A percentile compares a stretch with the other conserved stretches of the same genome.
Conservation (phyloP, 1,140 invertebrate genomes). For the Diachasma alloeum region DNA sequence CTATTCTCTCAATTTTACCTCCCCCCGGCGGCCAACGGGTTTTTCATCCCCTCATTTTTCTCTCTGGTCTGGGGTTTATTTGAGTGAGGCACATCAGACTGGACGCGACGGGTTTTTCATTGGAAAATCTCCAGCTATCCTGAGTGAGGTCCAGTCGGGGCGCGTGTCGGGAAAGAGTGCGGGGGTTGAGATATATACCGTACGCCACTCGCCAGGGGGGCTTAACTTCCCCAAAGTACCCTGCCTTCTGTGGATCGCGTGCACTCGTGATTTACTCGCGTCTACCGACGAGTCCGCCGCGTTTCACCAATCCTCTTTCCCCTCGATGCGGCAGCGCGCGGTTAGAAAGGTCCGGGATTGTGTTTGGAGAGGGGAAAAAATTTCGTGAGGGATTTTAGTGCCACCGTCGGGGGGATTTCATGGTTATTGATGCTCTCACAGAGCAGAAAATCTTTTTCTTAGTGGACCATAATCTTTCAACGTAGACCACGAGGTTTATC, state of each 20-base stretch:
- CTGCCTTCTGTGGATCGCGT: constrained; percentile 40
- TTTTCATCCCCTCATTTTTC: neutral
- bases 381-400: neutral
- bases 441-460: constrained; percentile 3
- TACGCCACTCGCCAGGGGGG: constrained; percentile 25
- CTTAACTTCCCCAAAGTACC: constrained; percentile 52
- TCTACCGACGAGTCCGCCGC: constrained; percentile 21
- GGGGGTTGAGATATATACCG: neutral
- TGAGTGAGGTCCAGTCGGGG: neutral
- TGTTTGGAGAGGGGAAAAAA: neutral
- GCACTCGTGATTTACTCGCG: constrained; percentile 54
- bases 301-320: neutral
- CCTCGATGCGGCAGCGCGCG: neutral
- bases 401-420: constrained; percentile 1
- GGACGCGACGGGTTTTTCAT: neutral
- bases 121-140: neutral
- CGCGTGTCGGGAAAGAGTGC: neutral
- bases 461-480: neutral
- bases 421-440: constrained; percentile 1
- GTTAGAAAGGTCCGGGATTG: neutral
- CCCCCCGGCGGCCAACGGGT: neutral
- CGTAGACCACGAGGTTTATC: neutral
- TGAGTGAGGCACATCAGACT: constrained; percentile 1
- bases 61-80: neutral
- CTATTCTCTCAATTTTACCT: neutral